Base-by-base conservation (phyloP, 1,140 invertebrate species). In the Caenorhabditis brenneri region DNA sequence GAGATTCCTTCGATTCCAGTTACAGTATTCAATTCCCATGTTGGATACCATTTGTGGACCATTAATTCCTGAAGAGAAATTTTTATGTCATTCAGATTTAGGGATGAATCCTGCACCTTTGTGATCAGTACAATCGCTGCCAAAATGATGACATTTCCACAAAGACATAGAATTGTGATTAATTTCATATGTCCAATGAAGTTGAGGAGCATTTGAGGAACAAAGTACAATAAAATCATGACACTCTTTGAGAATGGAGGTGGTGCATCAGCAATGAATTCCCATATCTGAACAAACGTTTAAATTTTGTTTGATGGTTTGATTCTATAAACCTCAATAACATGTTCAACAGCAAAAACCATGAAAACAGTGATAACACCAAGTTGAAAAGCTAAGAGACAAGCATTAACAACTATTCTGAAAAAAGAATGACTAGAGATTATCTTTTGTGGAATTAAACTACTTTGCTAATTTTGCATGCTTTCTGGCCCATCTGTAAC, bases 1-100 rank as follows among this genome's bases (percentile, higher is more conserved):
- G 88, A 69, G 24, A 89, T 82, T 33, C 89, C 89, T 49, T 89
- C 82, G 60, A 89, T 90, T 36, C 85, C 80, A 48, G 89, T 90
- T 39, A 89, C 82, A 55, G 80, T 46, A 16, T 88, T 88, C 22
- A 89, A 55, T 48, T 83, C 81, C 33, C 39, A 55, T 19, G 69
- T 86, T 29, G 81, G 49, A 78, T 90, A 82, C 29, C 82, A 55
- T 53, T 48, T 36, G 24, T 85, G 46, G 51, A 87, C 48, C 12
- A 89, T 78, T 12, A 89, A 74, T 60, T 86, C 79, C 88, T 89
- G 49, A 60, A 87, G 36, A 36, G 5, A 78, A 16, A 9, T n/a
- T n/a, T 6, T 27, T 1, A 19, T 22, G 7, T n/a, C 6, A 19
- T n/a, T n/a, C n/a, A n/a, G n/a, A n/a, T n/a, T n/a, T n/a, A n/a